Evolutionary conservation across 2,888 invertebrate species (phyloP).

Genomic region (Platypus cylindrus): DNA sequence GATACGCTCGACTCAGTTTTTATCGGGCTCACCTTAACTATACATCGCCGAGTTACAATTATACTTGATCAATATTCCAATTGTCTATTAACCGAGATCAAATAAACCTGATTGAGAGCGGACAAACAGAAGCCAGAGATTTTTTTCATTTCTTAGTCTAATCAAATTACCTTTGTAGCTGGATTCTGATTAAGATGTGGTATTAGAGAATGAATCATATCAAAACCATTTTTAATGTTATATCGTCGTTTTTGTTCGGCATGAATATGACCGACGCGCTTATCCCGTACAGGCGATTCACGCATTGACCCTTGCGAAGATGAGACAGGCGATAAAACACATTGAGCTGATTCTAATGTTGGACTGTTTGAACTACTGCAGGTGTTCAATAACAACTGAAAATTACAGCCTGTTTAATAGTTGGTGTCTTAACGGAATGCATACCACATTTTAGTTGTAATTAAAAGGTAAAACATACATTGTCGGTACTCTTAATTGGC

Average conservation of each 20-base stretch:
- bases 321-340: constrained; percentile 47
- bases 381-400: constrained; percentile 25
- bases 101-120: too few relatives aligned
- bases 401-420: too few relatives aligned
- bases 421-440: too few relatives aligned
- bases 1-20: too few relatives aligned
- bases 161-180: constrained; percentile 58
- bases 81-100: too few relatives aligned
- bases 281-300: constrained; percentile 39
- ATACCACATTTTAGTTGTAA: too few relatives aligned
- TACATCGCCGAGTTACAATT: too few relatives aligned
- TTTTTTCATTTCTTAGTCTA: too few relatives aligned
- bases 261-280: constrained; percentile 81
- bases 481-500: constrained; percentile 28
- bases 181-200: constrained; percentile 85
- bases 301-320: constrained; percentile 43
- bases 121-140: too few relatives aligned
- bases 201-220: constrained; percentile 82
- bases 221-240: constrained; percentile 94
- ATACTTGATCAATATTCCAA: too few relatives aligned
- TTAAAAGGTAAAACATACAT: too few relatives aligned
- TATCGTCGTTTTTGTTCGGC: constrained; percentile 92
- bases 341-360: constrained; percentile 30
- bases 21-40: too few relatives aligned
- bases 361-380: constrained; percentile 36